Percentiles rank a stretch among this genome's conserved stretches.
These are phyloP conservation scores for Cheilosia grossa DNA, from an alignment of 2,888 invertebrate genomes.

Conservation along the genomic window DNA sequence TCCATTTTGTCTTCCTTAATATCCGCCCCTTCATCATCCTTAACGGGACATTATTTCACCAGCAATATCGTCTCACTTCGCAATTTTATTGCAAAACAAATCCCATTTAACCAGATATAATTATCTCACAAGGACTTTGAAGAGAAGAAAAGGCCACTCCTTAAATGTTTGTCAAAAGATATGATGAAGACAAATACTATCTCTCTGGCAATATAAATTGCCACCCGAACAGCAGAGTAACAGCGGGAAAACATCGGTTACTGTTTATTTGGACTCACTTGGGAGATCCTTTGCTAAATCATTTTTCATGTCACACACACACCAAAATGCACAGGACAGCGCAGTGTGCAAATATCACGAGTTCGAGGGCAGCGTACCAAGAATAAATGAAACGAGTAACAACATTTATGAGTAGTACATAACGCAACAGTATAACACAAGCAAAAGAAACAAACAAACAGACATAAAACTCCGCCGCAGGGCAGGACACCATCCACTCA, in stretches of 20 bases:
- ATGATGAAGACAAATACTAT: conserved; percentile 58
- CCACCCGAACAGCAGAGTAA: conserved; percentile 1
- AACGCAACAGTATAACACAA: conserved; percentile 1
- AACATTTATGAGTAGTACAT: conserved; percentile 24
- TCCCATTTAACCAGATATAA: conserved; percentile 38
- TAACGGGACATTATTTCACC: conserved; percentile 11
- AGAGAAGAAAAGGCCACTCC: not conserved
- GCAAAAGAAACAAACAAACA: conserved; percentile 6
- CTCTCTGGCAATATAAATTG: conserved; percentile 46
- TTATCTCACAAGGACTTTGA: conserved; percentile 31
- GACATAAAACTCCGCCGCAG: conserved; percentile 2
- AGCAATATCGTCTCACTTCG: not conserved
- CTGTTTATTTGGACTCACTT: conserved; percentile 61
- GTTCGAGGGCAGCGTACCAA: conserved; percentile 2
- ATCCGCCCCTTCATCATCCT: not conserved
- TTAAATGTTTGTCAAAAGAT: conserved; percentile 40
- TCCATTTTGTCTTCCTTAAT: not conserved
- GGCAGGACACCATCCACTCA: conserved; percentile 5
- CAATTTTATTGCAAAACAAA: conserved; percentile 16
- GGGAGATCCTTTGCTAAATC: conserved; percentile 51
- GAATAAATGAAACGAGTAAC: conserved; percentile 16
- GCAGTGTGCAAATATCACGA: not conserved
- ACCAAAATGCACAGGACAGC: conserved; percentile 4
- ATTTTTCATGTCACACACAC: conserved; percentile 54
- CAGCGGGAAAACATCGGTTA: conserved; percentile 40